phyloP scores from a whole-genome alignment of 2,113 vertebrate species.

The Coptodon bakossiorum region DNA sequence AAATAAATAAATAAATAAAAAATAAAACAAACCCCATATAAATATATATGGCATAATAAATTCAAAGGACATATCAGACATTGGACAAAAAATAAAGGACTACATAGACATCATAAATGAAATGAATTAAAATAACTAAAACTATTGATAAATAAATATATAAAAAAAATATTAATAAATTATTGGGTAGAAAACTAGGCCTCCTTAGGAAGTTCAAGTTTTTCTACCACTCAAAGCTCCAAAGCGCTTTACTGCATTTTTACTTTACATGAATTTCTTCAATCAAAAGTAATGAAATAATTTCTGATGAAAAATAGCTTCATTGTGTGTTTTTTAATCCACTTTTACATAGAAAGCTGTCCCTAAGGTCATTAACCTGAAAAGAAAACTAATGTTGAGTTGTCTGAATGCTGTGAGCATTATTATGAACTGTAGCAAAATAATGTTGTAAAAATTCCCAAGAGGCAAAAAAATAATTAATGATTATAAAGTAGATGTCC shows the following conservation, averaged over 20 bases:
- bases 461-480: too few relatives aligned
- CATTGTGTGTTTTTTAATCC: too few relatives aligned
- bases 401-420: too few relatives aligned
- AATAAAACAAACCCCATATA: neutral
- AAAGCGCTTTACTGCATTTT: neutral
- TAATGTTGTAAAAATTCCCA: too few relatives aligned
- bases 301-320: neutral
- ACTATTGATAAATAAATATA: neutral
- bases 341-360: too few relatives aligned
- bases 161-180: neutral
- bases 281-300: too few relatives aligned
- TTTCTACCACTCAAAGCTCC: neutral
- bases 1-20: neutral
- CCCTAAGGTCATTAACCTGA: too few relatives aligned
- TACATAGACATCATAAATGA: neutral
- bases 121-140: neutral
- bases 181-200: neutral
- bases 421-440: too few relatives aligned
- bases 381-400: too few relatives aligned
- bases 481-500: too few relatives aligned
- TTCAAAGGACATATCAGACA: neutral
- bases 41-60: neutral
- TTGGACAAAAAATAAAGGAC: neutral
- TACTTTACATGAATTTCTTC: too few relatives aligned
- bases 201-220: fast-evolving